Evolutionary conservation across 1,140 invertebrate species (phyloP), one percentile per base, ranked within the genome.

Genomic region (Zophobas morio): DNA sequence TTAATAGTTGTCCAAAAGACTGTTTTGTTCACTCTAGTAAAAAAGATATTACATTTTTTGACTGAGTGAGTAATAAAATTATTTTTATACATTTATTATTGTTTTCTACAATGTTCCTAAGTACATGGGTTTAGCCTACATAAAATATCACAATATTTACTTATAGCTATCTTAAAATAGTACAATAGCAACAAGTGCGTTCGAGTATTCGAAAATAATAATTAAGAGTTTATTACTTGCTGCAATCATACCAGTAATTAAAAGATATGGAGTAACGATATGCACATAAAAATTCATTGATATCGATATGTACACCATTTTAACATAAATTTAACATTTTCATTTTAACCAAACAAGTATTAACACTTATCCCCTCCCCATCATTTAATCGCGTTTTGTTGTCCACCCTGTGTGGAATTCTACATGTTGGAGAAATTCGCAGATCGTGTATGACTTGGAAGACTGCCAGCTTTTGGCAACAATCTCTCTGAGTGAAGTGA

Each of bases 121-220:
- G 20, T 73, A 73, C 71, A 73, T 73, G 49, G 54, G 47, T 82
- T 81, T 83, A 82, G 78, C 80, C 82, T 83, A 83, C 81, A 78
- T 78, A 83, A 83, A 83, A 83, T 83, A 83, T 83, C 82, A 82
- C 81, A 82, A 82, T 82, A 82, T 80, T 80, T 77, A 80, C 72
- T 80, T 79, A 82, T 77, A 56, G 63, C 71, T 81, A 79, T 78
- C 72, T 74, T 63, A 76, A 56, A 20, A 46, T 35, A 78, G 60
- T 60, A 75, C 57, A 63, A 37, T 63, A 57, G 71, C 70, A 78
- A 73, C 76, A 78, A 73, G 75, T 78, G 70, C 56, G 37, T 73
- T 32, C 49, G 56, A 34, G 49, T 54, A 77, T 66, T 70, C 53
- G 57, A 77, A 77, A 72, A 72, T 72, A 70, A 76, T 49, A 36